Conservation (phyloP, 2,113 vertebrate genomes). For the Calyptommatus sinebrachiatus region DNA sequence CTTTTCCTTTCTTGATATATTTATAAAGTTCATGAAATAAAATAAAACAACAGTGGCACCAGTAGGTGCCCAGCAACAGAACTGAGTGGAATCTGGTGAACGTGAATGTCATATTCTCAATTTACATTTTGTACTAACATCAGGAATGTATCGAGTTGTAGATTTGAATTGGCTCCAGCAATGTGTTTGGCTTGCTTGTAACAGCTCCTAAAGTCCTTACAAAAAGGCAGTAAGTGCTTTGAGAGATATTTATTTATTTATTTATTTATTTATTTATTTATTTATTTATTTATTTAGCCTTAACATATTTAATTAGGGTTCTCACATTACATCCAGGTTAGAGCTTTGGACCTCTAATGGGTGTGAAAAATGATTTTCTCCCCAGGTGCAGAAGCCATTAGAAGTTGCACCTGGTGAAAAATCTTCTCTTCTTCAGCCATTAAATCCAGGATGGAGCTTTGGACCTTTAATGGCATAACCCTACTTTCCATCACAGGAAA, state of each 20-base stretch:
- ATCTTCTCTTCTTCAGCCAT: too few relatives aligned
- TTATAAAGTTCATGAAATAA: slow-evolving; percentile 74
- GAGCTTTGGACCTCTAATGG: too few relatives aligned
- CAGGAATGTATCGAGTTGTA: not conserved
- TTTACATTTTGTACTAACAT: not conserved
- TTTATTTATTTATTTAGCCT: too few relatives aligned
- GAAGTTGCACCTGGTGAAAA: too few relatives aligned
- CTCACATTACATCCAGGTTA: too few relatives aligned
- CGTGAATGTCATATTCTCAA: slow-evolving; percentile 37
- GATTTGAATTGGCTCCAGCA: not conserved
- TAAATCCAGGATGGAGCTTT: too few relatives aligned
- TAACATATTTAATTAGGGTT: too few relatives aligned
- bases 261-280: too few relatives aligned
- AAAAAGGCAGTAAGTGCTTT: not conserved
- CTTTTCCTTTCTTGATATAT: slow-evolving; percentile 66
- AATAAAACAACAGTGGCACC: slow-evolving; percentile 63
- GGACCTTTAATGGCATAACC: too few relatives aligned
- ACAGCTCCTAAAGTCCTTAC: not conserved
- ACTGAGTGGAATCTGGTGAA: slow-evolving; percentile 42
- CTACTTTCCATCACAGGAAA: too few relatives aligned
- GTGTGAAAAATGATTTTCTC: too few relatives aligned
- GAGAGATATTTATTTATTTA: not conserved
- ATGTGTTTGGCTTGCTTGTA: not conserved
- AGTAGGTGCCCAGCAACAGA: slow-evolving; percentile 55
- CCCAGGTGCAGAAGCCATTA: too few relatives aligned